phyloP scores from a whole-genome alignment of 2,797 vertebrate species.

The Syncerus caffer region DNA sequence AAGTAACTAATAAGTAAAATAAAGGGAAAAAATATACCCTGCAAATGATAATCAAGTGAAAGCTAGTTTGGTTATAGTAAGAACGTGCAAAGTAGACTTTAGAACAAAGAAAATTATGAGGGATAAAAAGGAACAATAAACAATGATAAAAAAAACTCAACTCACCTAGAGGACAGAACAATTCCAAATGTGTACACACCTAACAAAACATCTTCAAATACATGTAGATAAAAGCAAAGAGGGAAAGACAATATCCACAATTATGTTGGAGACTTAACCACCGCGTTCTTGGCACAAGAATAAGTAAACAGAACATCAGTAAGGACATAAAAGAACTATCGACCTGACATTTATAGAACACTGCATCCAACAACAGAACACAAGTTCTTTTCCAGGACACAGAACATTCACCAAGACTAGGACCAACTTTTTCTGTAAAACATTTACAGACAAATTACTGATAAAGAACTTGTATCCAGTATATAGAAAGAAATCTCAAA shows the following conservation, averaged over 20 bases:
- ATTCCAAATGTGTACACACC: not conserved
- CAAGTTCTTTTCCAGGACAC: not conserved
- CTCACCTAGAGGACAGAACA: not conserved
- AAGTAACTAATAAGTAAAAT: not conserved
- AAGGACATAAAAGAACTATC: not conserved
- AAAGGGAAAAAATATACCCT: not conserved
- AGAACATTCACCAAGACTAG: not conserved
- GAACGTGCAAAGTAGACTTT: not conserved
- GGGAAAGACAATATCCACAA: not conserved
- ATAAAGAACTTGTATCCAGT: not conserved
- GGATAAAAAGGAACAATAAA: not conserved
- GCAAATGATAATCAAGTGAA: not conserved
- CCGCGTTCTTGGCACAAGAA: not conserved
- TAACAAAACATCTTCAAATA: not conserved
- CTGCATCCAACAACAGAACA: not conserved
- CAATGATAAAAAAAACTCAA: not conserved
- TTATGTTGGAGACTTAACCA: not conserved
- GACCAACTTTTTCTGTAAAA: not conserved
- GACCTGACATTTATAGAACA: not conserved
- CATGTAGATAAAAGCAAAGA: not conserved
- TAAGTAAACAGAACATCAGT: not conserved
- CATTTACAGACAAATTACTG: not conserved
- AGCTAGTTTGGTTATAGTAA: not conserved
- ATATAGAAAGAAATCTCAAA: not conserved
- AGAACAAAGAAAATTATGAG: not conserved